phyloP scores from a whole-genome alignment of 2,888 invertebrate genomes.

The Microctonus brassicae region DNA sequence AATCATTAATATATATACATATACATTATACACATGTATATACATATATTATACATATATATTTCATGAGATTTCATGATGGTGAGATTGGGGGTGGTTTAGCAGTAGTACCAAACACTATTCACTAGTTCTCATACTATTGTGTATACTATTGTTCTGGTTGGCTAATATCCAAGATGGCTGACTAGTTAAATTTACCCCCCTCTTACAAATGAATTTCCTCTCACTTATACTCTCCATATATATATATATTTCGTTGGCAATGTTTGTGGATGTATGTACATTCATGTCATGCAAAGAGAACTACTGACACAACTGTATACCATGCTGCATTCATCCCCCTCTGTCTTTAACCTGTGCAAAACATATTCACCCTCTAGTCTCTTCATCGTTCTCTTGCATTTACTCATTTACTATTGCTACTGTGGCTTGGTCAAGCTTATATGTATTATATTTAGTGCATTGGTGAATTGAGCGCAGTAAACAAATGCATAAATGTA shows the following conservation, averaged over 20 bases:
- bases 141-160: conserved; percentile 68
- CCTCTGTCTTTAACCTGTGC: conserved; percentile 49
- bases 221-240: conserved; percentile 13
- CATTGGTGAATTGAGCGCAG: conserved; percentile 35
- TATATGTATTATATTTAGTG: conserved; percentile 50
- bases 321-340: neutral
- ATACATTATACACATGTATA: conserved; percentile 9
- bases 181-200: conserved; percentile 63
- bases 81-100: conserved; percentile 19
- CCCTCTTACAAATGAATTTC: conserved; percentile 39
- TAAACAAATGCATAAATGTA: neutral
- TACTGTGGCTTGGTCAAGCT: conserved; percentile 29
- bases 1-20: neutral
- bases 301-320: neutral
- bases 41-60: conserved; percentile 37
- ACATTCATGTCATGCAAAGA: conserved; percentile 21
- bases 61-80: conserved; percentile 30
- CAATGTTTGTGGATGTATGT: neutral
- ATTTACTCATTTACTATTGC: conserved; percentile 8
- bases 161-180: conserved; percentile 70
- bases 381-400: no score
- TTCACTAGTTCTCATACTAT: conserved; percentile 64
- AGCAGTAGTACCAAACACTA: conserved; percentile 56
- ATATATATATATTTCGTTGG: neutral
- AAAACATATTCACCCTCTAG: conserved; percentile 22